Conservation (phyloP, 2,888 invertebrate species). For the Euphydryas editha region DNA sequence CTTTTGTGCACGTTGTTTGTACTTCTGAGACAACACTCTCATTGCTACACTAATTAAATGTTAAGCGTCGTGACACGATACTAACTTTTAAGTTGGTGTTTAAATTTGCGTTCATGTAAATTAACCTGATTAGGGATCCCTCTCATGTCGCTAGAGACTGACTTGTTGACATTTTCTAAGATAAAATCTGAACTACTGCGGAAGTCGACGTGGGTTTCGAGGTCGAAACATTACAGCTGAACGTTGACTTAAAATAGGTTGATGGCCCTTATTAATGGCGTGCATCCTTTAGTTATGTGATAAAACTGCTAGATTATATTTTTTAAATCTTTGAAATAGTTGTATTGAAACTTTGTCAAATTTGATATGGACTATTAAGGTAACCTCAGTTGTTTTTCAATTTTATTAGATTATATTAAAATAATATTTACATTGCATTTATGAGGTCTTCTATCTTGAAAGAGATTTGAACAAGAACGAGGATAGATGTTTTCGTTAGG, state of each 20-base stretch:
- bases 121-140: slow-evolving; percentile 2
- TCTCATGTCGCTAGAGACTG: slow-evolving; percentile 3
- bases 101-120: slow-evolving; percentile 2
- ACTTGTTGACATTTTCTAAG: slow-evolving; percentile 7
- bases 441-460: too few species aligned
- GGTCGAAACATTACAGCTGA: not conserved
- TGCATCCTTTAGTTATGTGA: not conserved
- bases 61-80: slow-evolving; percentile 31
- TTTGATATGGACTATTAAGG: too few species aligned
- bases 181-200: slow-evolving; percentile 9
- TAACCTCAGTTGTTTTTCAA: too few species aligned
- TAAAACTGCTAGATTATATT: not conserved
- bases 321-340: too few species aligned
- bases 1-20: not conserved
- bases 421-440: too few species aligned
- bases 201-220: slow-evolving; percentile 6
- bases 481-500: too few species aligned
- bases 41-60: slow-evolving; percentile 34
- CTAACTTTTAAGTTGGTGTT: slow-evolving; percentile 3
- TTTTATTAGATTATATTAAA: too few species aligned
- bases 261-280: not conserved
- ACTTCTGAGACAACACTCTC: too few species aligned
- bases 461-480: too few species aligned
- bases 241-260: slow-evolving; percentile 8
- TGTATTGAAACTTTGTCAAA: too few species aligned